Evolutionary conservation across 1,140 invertebrate species (phyloP), one percentile per base, ranked within the genome.

Genomic region (Hermatobates lingyangjiaoensis): DNA sequence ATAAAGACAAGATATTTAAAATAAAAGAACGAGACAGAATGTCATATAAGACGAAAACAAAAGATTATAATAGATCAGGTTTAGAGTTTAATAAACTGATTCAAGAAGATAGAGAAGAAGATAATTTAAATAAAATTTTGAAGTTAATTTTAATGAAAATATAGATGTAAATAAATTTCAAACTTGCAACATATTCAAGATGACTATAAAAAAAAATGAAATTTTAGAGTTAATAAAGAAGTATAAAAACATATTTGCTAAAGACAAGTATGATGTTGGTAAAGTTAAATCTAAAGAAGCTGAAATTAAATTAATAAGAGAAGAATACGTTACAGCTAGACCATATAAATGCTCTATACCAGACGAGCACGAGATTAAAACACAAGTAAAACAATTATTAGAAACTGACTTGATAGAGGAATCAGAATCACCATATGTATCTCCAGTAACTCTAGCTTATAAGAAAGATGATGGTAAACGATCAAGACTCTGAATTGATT

Each of bases 71-170:
- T 42, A 5, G 21, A 18, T 42, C 39, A 42, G 39, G 21, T 42
- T 42, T 42, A 10, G 5, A 42, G 14, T 42, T 10, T 42, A 18
- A 42, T 10, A 42, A 20, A 18, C 21, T 52, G 48, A 50, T 40
- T 63, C 7, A 57, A 61, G 46, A n/a, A 53, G 2, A 58, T 57
- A 48, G 56, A 62, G 51, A 61, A 60, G 56, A 47, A 54, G 51
- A 52, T 57, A 15, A 40, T 40, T 21, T 39, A 42, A 28, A 50
- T 42, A 14, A 23, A 39, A 50, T 50, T 27, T 23, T 20, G 34
- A 30, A 23, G 24, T 42, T 42, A 42, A 42, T 42, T 42, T 42
- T 42, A 42, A 42, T 42, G 39, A 42, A 42, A 42, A 42, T 42
- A 42, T 42, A 42, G 39, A 42, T 42, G 18, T 42, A 42, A 42